Percentiles rank a stretch among this genome's conserved stretches.
Evolutionary conservation across 2,797 vertebrate genomes (phyloP).

Genomic region (Cygnus olor): DNA sequence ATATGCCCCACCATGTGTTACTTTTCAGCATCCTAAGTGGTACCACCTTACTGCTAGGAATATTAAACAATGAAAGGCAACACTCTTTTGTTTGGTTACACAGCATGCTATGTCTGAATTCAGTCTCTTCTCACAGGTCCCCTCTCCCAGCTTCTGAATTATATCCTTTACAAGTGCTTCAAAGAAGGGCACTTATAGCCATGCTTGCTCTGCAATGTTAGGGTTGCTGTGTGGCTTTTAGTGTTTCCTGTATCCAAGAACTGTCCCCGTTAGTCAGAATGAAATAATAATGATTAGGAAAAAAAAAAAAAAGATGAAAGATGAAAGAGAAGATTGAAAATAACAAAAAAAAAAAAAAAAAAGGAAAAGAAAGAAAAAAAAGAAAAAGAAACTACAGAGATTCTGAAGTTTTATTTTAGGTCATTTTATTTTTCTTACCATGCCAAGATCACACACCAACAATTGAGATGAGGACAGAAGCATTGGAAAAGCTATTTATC

Average conservation of each 20-base stretch:
- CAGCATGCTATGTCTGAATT: background rate
- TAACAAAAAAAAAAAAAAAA: background rate
- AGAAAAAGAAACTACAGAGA: background rate
- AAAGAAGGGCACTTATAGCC: background rate
- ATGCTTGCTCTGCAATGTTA: background rate
- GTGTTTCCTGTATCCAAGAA: background rate
- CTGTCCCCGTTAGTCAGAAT: accelerated
- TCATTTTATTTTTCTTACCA: background rate
- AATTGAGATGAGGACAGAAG: background rate
- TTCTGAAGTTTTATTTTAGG: background rate
- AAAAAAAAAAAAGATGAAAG: background rate
- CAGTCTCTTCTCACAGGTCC: background rate
- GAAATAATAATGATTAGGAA: background rate
- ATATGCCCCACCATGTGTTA: conserved; percentile 16
- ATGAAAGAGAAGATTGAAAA: background rate
- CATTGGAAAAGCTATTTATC: background rate
- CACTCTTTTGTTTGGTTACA: conserved; percentile 7
- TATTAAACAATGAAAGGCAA: conserved; percentile 34
- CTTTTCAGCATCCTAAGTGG: conserved; percentile 5
- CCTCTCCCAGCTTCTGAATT: background rate
- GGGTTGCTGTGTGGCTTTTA: background rate
- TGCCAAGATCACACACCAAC: background rate
- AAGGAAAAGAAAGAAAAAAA: background rate
- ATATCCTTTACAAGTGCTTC: background rate
- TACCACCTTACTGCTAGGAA: conserved; percentile 17